Conservation (phyloP, 2,113 vertebrate genomes). For the Sporophila hypoxantha region DNA sequence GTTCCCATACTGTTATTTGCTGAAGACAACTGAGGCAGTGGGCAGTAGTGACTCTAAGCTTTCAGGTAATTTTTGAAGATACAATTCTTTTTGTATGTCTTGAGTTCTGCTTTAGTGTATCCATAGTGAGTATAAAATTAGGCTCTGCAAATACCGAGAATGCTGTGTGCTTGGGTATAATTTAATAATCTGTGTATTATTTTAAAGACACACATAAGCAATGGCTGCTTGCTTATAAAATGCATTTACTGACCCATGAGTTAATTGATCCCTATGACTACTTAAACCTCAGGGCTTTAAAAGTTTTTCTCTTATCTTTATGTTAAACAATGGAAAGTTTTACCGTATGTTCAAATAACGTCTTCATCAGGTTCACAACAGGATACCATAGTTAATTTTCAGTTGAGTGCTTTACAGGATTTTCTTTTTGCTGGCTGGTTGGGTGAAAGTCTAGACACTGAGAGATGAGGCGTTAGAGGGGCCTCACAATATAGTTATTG, state of each 20-base stretch:
- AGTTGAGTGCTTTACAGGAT: constrained; percentile 94
- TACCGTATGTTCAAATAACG: constrained; percentile 93
- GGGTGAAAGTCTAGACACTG: constrained; percentile 88
- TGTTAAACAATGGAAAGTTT: constrained; percentile 89
- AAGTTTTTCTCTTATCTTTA: constrained; percentile 71
- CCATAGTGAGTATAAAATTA: not conserved
- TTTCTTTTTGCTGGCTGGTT: constrained; percentile 83
- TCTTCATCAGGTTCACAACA: constrained; percentile 98
- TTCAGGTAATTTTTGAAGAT: not conserved
- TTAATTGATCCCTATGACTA: constrained; percentile 81
- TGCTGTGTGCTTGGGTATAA: not conserved
- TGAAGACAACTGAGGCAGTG: not conserved
- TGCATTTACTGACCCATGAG: constrained; percentile 82
- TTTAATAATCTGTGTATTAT: constrained; percentile 77
- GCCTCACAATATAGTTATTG: constrained; percentile 84
- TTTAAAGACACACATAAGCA: constrained; percentile 74
- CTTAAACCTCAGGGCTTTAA: constrained; percentile 67
- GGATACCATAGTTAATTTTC: constrained; percentile 95
- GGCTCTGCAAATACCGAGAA: not conserved
- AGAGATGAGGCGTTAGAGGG: constrained; percentile 71
- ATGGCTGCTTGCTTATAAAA: constrained; percentile 73
- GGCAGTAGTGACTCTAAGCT: not conserved
- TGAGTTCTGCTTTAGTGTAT: not conserved
- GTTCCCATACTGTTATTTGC: not conserved
- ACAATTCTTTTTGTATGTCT: not conserved